Evolutionary conservation across 2,888 invertebrate genomes (phyloP).

Genomic region (Glyphotaelius pellucidus): DNA sequence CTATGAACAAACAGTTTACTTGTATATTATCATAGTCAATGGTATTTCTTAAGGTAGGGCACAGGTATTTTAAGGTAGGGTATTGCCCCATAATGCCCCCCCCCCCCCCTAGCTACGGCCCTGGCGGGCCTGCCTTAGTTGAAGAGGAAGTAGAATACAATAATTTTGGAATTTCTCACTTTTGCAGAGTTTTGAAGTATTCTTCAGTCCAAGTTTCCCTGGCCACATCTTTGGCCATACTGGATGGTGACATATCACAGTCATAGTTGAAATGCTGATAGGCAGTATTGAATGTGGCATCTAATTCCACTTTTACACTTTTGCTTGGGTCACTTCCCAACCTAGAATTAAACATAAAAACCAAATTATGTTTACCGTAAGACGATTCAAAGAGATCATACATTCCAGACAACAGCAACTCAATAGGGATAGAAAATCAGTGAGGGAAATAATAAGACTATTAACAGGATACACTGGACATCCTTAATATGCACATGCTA

Average conservation of each 20-base stretch:
- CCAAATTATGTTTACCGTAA: neutral
- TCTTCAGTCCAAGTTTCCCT: slow-evolving; percentile 82
- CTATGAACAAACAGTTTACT: too few relatives aligned
- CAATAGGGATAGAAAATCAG: neutral
- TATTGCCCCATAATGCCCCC: too few relatives aligned
- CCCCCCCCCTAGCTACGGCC: too few relatives aligned
- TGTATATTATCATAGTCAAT: too few relatives aligned
- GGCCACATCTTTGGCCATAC: slow-evolving; percentile 82
- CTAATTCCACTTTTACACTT: slow-evolving; percentile 76
- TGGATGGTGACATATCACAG: slow-evolving; percentile 79
- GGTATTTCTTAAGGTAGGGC: too few relatives aligned
- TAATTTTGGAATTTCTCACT: slow-evolving; percentile 72
- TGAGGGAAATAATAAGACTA: neutral
- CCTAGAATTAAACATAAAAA: slow-evolving; percentile 67
- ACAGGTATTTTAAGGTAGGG: too few relatives aligned
- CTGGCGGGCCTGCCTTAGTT: neutral
- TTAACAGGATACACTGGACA: neutral
- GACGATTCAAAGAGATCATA: neutral
- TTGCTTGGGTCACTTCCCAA: slow-evolving; percentile 69
- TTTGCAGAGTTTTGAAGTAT: slow-evolving; percentile 81
- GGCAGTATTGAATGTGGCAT: slow-evolving; percentile 79
- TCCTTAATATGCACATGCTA: too few relatives aligned
- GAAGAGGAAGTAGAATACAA: neutral
- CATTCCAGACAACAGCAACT: neutral
- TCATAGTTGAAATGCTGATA: slow-evolving; percentile 83